phyloP scores from a whole-genome alignment of 2,888 invertebrate species.

The Macaria liturata region DNA sequence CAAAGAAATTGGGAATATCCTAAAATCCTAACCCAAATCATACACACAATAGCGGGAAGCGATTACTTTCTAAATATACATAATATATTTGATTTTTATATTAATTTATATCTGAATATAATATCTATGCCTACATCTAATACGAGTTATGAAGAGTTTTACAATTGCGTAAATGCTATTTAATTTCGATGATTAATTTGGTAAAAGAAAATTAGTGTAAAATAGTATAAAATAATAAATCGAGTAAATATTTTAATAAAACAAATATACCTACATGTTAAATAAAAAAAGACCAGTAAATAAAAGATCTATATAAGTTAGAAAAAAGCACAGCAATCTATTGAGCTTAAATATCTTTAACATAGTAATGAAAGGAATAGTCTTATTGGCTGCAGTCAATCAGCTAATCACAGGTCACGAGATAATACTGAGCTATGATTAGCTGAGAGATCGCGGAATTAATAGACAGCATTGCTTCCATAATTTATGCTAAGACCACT shows the following conservation, averaged over 20 bases:
- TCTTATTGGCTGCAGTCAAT: too few relatives aligned
- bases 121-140: constrained; percentile 37
- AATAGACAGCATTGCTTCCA: too few relatives aligned
- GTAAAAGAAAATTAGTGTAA: background rate
- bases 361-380: too few relatives aligned
- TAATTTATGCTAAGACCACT: too few relatives aligned
- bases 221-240: background rate
- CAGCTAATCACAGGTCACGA: too few relatives aligned
- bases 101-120: constrained; percentile 39
- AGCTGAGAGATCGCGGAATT: too few relatives aligned
- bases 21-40: constrained; percentile 9
- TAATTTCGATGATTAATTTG: constrained; percentile 11
- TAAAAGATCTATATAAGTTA: constrained; percentile 1
- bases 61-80: constrained; percentile 31
- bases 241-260: too few relatives aligned
- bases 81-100: constrained; percentile 38
- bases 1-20: constrained; percentile 16
- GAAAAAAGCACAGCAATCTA: constrained; percentile 19
- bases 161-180: background rate
- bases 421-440: too few relatives aligned
- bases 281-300: too few relatives aligned
- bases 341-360: constrained; percentile 37
- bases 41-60: constrained; percentile 49
- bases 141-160: constrained; percentile 22
- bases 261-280: too few relatives aligned